phyloP scores from a whole-genome alignment of 92 coral and sea anemone genomes.

The Parazoanthus darwini region DNA sequence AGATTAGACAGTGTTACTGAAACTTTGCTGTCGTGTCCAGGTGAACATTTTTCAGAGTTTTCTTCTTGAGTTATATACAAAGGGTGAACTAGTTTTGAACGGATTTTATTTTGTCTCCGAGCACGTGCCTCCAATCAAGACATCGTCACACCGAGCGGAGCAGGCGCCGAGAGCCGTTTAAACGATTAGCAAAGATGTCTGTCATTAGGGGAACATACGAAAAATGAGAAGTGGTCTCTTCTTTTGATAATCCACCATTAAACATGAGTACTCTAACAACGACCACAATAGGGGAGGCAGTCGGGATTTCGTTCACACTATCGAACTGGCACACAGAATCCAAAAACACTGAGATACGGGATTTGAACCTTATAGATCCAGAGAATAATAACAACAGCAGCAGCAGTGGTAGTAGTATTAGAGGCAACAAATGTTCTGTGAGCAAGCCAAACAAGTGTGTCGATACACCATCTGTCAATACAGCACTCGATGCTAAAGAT shows the following conservation, averaged over 20 bases:
- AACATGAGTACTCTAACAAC: constrained; percentile 12
- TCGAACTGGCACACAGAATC: constrained; percentile 13
- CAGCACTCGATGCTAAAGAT: neutral
- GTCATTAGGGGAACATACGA: neutral
- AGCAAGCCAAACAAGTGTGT: neutral
- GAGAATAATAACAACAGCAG: neutral
- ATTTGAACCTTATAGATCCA: neutral
- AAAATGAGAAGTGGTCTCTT: constrained; percentile 8
- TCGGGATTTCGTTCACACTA: neutral
- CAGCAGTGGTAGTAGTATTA: neutral
- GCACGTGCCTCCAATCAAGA: neutral
- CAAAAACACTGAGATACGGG: neutral
- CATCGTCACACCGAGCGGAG: neutral
- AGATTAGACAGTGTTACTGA: neutral
- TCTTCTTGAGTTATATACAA: neutral
- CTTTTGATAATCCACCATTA: neutral
- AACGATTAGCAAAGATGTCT: constrained; percentile 17
- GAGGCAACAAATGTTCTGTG: neutral
- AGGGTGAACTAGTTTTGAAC: neutral
- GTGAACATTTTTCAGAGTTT: neutral
- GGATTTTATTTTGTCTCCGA: neutral
- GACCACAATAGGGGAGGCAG: neutral
- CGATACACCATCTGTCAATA: neutral
- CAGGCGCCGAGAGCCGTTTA: constrained; percentile 25
- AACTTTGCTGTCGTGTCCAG: neutral